Evolutionary conservation across 2,797 vertebrate genomes (phyloP).

Genomic region (Antrozous pallidus): DNA sequence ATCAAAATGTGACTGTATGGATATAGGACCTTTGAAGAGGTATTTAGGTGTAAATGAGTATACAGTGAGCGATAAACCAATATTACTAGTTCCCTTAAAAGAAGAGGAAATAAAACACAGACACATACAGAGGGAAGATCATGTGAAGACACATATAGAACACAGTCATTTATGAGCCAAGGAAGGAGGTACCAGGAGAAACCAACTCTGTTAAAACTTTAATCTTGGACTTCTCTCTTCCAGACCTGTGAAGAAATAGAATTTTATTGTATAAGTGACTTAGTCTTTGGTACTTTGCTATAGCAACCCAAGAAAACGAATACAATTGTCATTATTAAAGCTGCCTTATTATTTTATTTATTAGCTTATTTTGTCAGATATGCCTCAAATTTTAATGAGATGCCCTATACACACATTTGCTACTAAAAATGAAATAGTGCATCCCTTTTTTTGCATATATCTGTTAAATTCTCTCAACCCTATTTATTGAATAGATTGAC

Average conservation of each 20-base stretch:
- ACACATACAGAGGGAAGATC: not conserved
- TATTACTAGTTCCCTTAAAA: not conserved
- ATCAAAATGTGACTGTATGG: not conserved
- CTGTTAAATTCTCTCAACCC: not conserved
- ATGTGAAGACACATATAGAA: not conserved
- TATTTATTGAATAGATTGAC: not conserved
- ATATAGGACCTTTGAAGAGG: not conserved
- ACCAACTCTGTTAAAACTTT: not conserved
- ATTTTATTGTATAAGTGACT: not conserved
- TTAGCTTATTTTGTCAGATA: no score
- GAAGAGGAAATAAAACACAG: not conserved
- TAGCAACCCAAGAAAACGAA: not conserved
- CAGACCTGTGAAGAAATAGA: not conserved
- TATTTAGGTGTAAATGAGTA: not conserved
- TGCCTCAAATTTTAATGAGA: no score
- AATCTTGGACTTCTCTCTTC: not conserved
- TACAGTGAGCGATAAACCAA: not conserved
- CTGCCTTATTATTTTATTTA: not conserved
- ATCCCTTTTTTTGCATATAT: not conserved
- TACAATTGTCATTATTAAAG: not conserved
- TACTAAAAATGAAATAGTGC: no score
- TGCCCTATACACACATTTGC: no score
- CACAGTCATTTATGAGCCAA: not conserved
- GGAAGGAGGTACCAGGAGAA: not conserved
- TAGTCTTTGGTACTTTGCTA: not conserved